Evolutionary conservation across 53 echinoderm and acorn worm genomes (phyloP).

Genomic region (Stichopus horrens): DNA sequence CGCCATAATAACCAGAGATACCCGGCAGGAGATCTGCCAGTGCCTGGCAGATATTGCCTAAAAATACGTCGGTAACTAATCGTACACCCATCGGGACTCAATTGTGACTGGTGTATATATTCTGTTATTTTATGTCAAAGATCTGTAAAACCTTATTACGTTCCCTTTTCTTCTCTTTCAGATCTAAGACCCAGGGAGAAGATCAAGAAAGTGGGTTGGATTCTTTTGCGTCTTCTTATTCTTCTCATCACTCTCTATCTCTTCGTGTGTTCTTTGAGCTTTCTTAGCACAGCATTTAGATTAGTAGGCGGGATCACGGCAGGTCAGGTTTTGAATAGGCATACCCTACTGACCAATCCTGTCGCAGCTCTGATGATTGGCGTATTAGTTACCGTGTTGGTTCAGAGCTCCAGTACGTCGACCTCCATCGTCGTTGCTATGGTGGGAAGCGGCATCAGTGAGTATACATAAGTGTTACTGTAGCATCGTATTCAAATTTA

Average conservation of each 20-base stretch:
- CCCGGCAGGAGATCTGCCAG: no score
- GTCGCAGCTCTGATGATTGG: slow-evolving; percentile 91
- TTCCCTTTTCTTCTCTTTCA: not conserved
- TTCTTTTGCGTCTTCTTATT: slow-evolving; percentile 49
- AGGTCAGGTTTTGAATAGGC: slow-evolving; percentile 74
- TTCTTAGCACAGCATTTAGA: slow-evolving; percentile 89
- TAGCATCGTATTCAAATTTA: no score
- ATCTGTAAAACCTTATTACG: not conserved
- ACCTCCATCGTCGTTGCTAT: slow-evolving; percentile 92
- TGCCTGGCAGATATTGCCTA: no score
- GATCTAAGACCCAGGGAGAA: slow-evolving; percentile 40
- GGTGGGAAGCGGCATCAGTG: slow-evolving; percentile 75
- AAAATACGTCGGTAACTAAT: no score
- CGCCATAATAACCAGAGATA: no score
- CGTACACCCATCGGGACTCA: no score
- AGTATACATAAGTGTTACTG: slow-evolving; percentile 17
- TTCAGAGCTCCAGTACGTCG: slow-evolving; percentile 95
- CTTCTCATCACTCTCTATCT: slow-evolving; percentile 83
- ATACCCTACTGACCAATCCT: slow-evolving; percentile 68
- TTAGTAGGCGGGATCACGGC: slow-evolving; percentile 81
- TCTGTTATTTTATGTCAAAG: not conserved
- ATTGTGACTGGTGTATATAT: no score
- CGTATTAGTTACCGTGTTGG: slow-evolving; percentile 86
- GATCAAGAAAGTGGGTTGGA: slow-evolving; percentile 11
- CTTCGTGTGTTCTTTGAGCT: slow-evolving; percentile 90